These are phyloP conservation scores for Sebastolobus altivelis DNA, from an alignment of 2,797 vertebrate species.

Conservation along the genomic window DNA sequence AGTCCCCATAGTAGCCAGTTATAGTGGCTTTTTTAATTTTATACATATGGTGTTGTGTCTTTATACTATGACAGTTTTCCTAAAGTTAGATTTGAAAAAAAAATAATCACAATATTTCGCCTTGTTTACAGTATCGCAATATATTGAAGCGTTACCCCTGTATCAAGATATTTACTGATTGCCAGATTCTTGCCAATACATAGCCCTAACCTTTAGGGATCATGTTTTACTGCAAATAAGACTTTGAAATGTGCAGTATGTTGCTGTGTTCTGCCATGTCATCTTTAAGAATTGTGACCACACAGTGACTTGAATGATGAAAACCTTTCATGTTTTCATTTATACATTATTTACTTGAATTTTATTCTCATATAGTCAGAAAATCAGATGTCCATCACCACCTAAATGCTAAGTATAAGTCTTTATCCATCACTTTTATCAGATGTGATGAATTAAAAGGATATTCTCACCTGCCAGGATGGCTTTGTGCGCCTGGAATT, in stretches of 20 bases:
- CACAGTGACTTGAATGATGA: not conserved
- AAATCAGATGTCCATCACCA: not conserved
- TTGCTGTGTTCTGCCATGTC: not conserved
- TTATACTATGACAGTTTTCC: too few species aligned
- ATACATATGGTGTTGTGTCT: too few species aligned
- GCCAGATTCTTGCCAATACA: not conserved
- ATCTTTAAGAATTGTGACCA: not conserved
- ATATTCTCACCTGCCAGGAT: conserved; percentile 88
- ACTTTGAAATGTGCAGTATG: not conserved
- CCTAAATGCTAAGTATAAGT: not conserved
- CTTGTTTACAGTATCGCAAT: too few species aligned
- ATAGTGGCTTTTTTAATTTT: too few species aligned
- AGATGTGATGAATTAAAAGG: not conserved
- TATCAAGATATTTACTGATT: not conserved
- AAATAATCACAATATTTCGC: too few species aligned
- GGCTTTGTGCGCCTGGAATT: conserved; percentile 93
- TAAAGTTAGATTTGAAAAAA: too few species aligned
- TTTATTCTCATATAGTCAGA: not conserved
- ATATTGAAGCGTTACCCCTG: too few species aligned
- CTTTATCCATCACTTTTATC: not conserved
- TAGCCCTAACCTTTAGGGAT: not conserved
- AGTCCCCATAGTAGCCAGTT: too few species aligned
- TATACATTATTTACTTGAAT: not conserved
- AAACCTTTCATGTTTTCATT: not conserved
- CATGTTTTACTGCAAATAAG: not conserved